Base-by-base conservation (phyloP, 2,797 vertebrate genomes). In the Lacerta bilineata region DNA sequence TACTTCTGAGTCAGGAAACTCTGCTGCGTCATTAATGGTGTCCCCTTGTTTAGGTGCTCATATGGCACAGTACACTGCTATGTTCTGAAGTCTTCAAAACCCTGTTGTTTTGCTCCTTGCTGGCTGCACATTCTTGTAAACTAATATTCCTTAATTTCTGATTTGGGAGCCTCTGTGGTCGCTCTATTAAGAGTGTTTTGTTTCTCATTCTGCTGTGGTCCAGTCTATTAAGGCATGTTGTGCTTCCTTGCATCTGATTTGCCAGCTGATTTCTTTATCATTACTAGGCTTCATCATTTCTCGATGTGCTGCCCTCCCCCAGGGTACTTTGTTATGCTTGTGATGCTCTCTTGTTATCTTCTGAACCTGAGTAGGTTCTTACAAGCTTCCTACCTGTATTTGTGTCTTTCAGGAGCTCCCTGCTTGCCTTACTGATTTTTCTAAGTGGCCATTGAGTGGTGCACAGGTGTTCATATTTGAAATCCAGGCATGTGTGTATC, bases 291-390 rank as follows among this genome's bases (percentile, higher is more conserved):
- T 8, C 72, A 3, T 90, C 7, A 50, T 11, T 91, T 85, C 36
- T 83, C 25, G 18, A 88, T 91, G 84, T 88, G 72, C n/a, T 93
- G 50, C 11, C 4, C 83, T 81, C 39, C 39, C 80, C n/a, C 82
- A 66, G 18, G 0, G 87, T 89, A 79, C 86, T 88, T 90, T 87
- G 61, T 4, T 87, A 27, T 11, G 43, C 25, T 86, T 27, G 66
- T 68, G 11, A 61, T 17, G 41, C 18, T 84, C 2, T 17, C 20
- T 92, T 59, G 2, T 71, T 91, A 13, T 85, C 20, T 87, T 59
- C 33, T 85, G 1, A 15, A 77, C 82, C 43, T 80, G 59, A 91
- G 83, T 1, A 76, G 0, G 29, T 80, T 66, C 36, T 83, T 90
- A 83, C 20, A 87, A 29, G 68, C 0, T 29, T 87, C 88, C 25